A percentile compares a stretch with the other conserved stretches of the same genome.
These are phyloP conservation scores for Melinaea marsaeus DNA, from an alignment of 2,888 invertebrate species.

Conservation along the genomic window DNA sequence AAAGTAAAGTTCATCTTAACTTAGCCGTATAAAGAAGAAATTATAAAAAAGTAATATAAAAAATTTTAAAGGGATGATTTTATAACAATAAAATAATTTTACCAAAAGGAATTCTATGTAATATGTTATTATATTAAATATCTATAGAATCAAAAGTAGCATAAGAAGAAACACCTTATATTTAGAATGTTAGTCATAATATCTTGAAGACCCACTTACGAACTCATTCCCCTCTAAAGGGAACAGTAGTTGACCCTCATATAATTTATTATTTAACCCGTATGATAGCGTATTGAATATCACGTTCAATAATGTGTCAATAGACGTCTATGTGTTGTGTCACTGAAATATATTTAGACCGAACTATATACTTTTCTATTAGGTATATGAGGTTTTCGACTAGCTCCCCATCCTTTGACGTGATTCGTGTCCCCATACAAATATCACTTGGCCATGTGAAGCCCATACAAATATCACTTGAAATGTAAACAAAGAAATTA, in stretches of 20 bases:
- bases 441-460: neutral
- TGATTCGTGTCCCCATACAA: neutral
- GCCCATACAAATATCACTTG: neutral
- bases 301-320: slow-evolving; percentile 8
- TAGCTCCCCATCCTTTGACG: neutral
- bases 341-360: neutral
- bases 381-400: neutral
- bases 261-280: slow-evolving; percentile 60
- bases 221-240: slow-evolving; percentile 43
- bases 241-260: slow-evolving; percentile 48
- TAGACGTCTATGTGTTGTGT: neutral
- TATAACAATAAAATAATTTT: neutral
- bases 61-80: slow-evolving; percentile 1
- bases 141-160: neutral
- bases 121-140: too few species aligned
- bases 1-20: slow-evolving; percentile 34
- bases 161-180: slow-evolving; percentile 2
- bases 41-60: neutral
- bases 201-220: slow-evolving; percentile 36
- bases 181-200: slow-evolving; percentile 3
- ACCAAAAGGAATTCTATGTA: neutral
- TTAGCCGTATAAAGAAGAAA: neutral
- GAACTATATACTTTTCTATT: neutral
- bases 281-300: slow-evolving; percentile 52
- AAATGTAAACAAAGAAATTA: slow-evolving; percentile 10